Evolutionary conservation across 2,888 invertebrate species (phyloP), one percentile per base, ranked within the genome.

Genomic region (Epirrhoe tristata): DNA sequence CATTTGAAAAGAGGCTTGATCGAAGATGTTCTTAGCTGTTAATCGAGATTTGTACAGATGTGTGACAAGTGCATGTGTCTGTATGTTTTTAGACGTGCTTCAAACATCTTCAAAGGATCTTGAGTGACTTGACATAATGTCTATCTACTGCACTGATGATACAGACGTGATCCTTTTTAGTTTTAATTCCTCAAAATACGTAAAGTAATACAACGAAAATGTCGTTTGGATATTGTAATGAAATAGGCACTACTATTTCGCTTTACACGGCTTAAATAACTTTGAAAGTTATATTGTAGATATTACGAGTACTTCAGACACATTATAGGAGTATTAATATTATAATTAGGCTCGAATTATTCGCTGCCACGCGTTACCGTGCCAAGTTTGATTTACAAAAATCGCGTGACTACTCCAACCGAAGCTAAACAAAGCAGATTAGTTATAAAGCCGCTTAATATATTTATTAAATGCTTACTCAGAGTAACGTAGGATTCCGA

Each of bases 351-450:
- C 12, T 48, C 39, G 46, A 60, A 46, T 67, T 63, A 58, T 67
- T 67, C 55, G 59, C 63, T 46, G 58, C 66, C 54, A 62, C 58
- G 63, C 53, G 62, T 46, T 58, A 24, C 24, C 24, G 24, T 24
- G 63, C 51, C 55, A 59, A 46, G 63, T 63, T 56, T 67, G 63
- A 67, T 63, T 63, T 63, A 67, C 59, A 57, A 64, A 68, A 68
- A 61, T 68, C 60, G 67, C 64, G 67, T 68, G 67, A 68, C 64
- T 58, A 34, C 56, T 57, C 24, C 12, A 61, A 57, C 67, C 50
- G 63, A 64, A 68, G 64, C 67, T 58, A 46, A 68, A 68, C 61
- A 54, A 68, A 67, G 61, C 64, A 51, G 64, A 52, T 64, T 56
- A 57, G 64, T 68, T 67, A 63, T 67, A 57, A 24, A 64, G 53